These are phyloP conservation scores for Ceyx melanurus DNA, from an alignment of 2,113 vertebrate species.

Conservation along the genomic window DNA sequence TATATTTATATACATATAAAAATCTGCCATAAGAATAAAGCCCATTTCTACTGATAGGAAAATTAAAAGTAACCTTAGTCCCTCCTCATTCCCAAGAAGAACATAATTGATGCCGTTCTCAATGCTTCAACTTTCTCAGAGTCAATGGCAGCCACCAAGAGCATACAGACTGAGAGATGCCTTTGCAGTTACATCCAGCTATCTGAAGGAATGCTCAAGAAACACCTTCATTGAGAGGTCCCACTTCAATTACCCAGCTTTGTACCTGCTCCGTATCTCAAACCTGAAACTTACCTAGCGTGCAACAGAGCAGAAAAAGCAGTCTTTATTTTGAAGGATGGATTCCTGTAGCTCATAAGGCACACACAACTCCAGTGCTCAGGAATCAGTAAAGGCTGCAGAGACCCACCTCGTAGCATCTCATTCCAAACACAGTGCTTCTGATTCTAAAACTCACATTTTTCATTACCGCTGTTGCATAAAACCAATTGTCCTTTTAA, in stretches of 20 bases:
- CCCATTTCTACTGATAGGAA: not conserved
- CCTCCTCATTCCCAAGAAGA: not conserved
- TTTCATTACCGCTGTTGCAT: not conserved
- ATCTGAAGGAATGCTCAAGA: not conserved
- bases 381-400: rapidly evolving
- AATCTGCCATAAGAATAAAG: not conserved
- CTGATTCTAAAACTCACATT: not conserved
- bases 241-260: rapidly evolving
- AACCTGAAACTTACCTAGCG: not conserved
- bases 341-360: not conserved
- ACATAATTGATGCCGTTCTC: not conserved
- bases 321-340: not conserved
- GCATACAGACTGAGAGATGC: rapidly evolving
- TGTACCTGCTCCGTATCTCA: not conserved
- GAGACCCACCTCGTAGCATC: rapidly evolving
- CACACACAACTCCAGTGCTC: rapidly evolving
- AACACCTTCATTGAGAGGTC: not conserved
- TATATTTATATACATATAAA: not conserved
- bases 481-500: not conserved
- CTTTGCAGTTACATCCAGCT: not conserved
- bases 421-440: not conserved
- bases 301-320: not conserved
- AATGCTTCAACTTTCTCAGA: not conserved
- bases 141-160: not conserved
- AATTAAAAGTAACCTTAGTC: not conserved